phyloP scores from a whole-genome alignment of 2,888 invertebrate species.

The Plebejus anna region DNA sequence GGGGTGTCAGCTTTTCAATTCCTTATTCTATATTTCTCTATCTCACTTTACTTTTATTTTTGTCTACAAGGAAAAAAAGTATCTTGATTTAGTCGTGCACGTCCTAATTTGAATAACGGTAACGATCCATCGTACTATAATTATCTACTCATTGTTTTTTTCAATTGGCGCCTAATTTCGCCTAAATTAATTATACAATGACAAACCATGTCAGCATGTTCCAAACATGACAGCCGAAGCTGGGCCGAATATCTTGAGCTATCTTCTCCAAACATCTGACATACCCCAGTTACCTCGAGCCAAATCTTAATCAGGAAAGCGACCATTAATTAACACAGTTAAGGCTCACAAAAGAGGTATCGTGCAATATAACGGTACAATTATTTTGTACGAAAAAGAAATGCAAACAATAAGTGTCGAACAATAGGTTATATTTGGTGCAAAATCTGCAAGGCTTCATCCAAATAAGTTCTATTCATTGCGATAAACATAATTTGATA shows the following conservation, averaged over 20 bases:
- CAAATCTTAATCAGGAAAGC: conserved; percentile 63
- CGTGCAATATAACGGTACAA: conserved; percentile 39
- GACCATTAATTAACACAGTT: conserved; percentile 70
- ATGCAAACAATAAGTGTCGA: conserved; percentile 20
- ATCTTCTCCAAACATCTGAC: conserved; percentile 49
- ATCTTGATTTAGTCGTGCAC: neutral
- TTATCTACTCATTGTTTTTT: conserved; percentile 43
- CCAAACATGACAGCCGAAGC: conserved; percentile 55
- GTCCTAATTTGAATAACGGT: conserved; percentile 32
- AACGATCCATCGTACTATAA: conserved; percentile 37
- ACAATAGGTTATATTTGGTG: conserved; percentile 6
- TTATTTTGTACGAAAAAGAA: conserved; percentile 25
- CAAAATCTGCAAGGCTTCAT: conserved; percentile 8
- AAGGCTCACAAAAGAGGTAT: conserved; percentile 51
- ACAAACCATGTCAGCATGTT: conserved; percentile 55
- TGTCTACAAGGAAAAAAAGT: neutral
- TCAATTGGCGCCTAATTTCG: conserved; percentile 54
- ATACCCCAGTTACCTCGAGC: conserved; percentile 57
- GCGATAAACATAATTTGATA: conserved; percentile 20
- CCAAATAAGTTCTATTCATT: conserved; percentile 1
- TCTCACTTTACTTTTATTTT: neutral
- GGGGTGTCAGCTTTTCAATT: no score
- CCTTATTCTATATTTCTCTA: neutral
- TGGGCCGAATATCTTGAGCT: conserved; percentile 43
- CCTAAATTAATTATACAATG: conserved; percentile 68